phyloP scores from a whole-genome alignment of 2,113 vertebrate species.

The Seriola dumerili region DNA sequence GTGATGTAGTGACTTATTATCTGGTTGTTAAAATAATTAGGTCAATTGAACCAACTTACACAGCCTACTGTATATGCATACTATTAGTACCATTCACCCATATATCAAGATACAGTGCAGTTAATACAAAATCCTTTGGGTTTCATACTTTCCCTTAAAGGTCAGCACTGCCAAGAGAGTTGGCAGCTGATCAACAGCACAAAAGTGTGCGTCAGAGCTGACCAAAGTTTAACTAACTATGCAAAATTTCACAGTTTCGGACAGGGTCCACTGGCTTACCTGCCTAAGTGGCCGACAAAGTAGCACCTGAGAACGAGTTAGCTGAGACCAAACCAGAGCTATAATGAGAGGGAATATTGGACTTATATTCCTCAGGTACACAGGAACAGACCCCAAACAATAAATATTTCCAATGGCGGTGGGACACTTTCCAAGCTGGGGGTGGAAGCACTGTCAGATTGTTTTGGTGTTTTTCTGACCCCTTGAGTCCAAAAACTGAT shows the following conservation, averaged over 20 bases:
- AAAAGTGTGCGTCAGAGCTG: not conserved
- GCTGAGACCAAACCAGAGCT: not conserved
- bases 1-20: not conserved
- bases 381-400: not conserved
- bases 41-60: not conserved
- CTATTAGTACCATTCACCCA: not conserved
- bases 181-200: not conserved
- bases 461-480: not conserved
- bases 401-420: not conserved
- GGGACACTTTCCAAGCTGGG: not conserved
- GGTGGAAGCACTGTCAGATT: not conserved
- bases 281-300: not conserved
- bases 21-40: too few species aligned
- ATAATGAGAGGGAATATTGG: not conserved
- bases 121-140: slow-evolving; percentile 6
- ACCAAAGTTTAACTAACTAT: not conserved
- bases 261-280: too few species aligned
- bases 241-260: too few species aligned
- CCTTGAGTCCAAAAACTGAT: not conserved
- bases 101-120: not conserved
- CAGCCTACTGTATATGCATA: not conserved
- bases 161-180: slow-evolving; percentile 13
- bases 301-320: not conserved
- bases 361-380: not conserved
- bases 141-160: not conserved